These are phyloP conservation scores for Drosophila novamexicana DNA, from an alignment of 1,140 invertebrate genomes.

Conservation along the genomic window DNA sequence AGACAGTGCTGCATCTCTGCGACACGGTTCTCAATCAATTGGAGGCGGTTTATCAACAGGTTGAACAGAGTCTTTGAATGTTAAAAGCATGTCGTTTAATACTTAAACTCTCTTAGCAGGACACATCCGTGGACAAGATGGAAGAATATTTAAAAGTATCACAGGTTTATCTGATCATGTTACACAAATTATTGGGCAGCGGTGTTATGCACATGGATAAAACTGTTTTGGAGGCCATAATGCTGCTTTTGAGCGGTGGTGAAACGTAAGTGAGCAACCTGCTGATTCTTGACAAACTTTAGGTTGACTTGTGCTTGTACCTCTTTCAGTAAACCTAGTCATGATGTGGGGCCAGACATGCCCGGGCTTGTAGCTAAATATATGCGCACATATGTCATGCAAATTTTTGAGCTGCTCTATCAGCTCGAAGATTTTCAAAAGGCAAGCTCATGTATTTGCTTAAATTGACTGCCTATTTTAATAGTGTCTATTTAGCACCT, in stretches of 20 bases:
- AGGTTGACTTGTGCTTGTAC: neutral
- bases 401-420: conserved; percentile 48
- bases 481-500: conserved; percentile 18
- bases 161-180: conserved; percentile 39
- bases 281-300: neutral
- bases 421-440: conserved; percentile 46
- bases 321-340: conserved; percentile 5
- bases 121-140: conserved; percentile 16
- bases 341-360: conserved; percentile 17
- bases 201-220: conserved; percentile 20
- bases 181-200: conserved; percentile 41
- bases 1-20: conserved; percentile 49
- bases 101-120: conserved; percentile 18
- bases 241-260: conserved; percentile 29
- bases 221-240: conserved; percentile 21
- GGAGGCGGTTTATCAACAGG: conserved; percentile 25
- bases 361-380: conserved; percentile 22
- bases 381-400: conserved; percentile 27
- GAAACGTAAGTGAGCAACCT: conserved; percentile 26
- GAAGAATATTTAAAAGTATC: conserved; percentile 37
- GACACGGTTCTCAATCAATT: conserved; percentile 34
- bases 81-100: neutral
- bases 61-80: neutral
- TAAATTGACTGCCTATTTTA: neutral
- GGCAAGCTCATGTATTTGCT: neutral